Percentiles rank a stretch among this genome's conserved stretches.
Evolutionary conservation across 2,888 invertebrate species (phyloP).

Genomic region (Caenorhabditis parvicauda): DNA sequence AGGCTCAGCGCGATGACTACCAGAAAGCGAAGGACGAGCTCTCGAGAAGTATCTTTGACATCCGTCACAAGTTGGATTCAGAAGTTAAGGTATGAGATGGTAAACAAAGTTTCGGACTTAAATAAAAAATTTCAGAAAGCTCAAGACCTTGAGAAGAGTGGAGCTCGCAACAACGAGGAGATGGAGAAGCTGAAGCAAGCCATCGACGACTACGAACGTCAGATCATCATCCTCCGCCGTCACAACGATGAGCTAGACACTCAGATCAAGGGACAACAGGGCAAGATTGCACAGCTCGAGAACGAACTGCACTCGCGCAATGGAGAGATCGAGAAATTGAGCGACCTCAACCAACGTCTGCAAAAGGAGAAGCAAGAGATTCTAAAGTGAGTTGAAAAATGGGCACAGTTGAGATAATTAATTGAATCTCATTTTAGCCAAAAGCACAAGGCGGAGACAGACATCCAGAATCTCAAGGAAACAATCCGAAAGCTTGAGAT

Average conservation of each 20-base stretch:
- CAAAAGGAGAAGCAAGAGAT: constrained; percentile 59
- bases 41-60: constrained; percentile 49
- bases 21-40: constrained; percentile 53
- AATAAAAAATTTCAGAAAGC: constrained; percentile 1
- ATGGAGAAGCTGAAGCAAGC: constrained; percentile 49
- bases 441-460: constrained; percentile 55
- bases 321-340: constrained; percentile 56
- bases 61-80: constrained; percentile 48
- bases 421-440: constrained; percentile 31
- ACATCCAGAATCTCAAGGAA: constrained; percentile 51
- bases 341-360: constrained; percentile 55
- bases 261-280: constrained; percentile 58
- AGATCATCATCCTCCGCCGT: constrained; percentile 51
- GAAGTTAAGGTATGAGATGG: constrained; percentile 34
- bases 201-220: constrained; percentile 55
- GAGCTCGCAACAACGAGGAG: constrained; percentile 48
- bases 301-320: constrained; percentile 51
- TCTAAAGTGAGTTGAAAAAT: constrained; percentile 34
- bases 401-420: not conserved
- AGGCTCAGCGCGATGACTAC: constrained; percentile 57
- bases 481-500: constrained; percentile 55
- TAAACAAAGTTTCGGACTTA: too few relatives aligned
- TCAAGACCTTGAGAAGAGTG: constrained; percentile 39
- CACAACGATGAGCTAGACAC: constrained; percentile 61
- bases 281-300: constrained; percentile 55